These are phyloP conservation scores for Lucifuga dentata DNA, from an alignment of 2,113 vertebrate species.

Conservation along the genomic window DNA sequence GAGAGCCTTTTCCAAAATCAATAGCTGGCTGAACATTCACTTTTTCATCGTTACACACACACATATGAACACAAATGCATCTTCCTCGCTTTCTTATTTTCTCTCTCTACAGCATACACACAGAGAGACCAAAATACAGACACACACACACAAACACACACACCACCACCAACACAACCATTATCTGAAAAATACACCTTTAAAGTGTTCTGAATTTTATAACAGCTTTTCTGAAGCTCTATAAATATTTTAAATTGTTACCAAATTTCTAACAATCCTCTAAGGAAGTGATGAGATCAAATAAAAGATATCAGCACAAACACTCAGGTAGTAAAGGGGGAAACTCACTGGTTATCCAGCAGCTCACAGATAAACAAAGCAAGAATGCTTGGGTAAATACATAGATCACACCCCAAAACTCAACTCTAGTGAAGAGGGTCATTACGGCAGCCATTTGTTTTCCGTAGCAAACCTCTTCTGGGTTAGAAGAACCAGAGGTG, in stretches of 20 bases:
- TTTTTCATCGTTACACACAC: conserved; percentile 48
- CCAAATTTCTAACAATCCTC: conserved; percentile 56
- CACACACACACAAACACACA: conserved; percentile 2
- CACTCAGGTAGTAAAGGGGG: not conserved
- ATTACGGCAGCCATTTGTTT: conserved; percentile 67
- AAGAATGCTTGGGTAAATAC: conserved; percentile 56
- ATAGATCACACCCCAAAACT: conserved; percentile 60
- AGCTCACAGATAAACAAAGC: conserved; percentile 47
- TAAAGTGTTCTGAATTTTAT: conserved; percentile 34
- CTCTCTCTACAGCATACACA: conserved; percentile 24
- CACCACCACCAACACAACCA: not conserved
- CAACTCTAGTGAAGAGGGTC: conserved; percentile 57
- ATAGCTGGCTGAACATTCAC: conserved; percentile 73
- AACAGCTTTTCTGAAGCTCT: conserved; percentile 47
- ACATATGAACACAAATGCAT: conserved; percentile 41
- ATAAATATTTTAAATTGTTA: conserved; percentile 68
- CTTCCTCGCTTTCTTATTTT: conserved; percentile 9
- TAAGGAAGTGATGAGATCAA: conserved; percentile 49
- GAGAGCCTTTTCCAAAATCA: conserved; percentile 79
- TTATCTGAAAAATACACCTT: conserved; percentile 26
- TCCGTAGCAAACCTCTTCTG: conserved; percentile 51
- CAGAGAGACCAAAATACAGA: not conserved
- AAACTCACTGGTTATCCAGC: conserved; percentile 40
- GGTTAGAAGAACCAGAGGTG: conserved; percentile 57
- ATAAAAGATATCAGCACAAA: conserved; percentile 39